phyloP scores from a whole-genome alignment of 2,797 vertebrate species.

The Anguilla marmorata region DNA sequence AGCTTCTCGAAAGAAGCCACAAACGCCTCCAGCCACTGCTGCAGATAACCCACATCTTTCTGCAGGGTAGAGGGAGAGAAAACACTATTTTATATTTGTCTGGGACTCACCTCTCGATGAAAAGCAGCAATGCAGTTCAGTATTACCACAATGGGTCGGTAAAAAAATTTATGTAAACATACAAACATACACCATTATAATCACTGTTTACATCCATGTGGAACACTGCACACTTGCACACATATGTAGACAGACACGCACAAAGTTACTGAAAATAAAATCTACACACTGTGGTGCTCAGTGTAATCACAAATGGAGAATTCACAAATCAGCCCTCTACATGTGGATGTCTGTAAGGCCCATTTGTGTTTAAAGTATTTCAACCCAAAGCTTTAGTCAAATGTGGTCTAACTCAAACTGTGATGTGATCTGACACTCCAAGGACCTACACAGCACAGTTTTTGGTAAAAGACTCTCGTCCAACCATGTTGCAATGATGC shows the following conservation, averaged over 20 bases:
- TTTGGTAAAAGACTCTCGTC: neutral
- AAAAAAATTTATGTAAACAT: neutral
- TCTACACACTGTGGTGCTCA: neutral
- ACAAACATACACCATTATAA: neutral
- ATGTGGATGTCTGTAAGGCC: neutral
- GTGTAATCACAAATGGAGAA: neutral
- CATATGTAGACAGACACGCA: neutral
- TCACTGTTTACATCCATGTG: neutral
- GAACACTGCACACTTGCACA: neutral
- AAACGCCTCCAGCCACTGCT: slow-evolving; percentile 91
- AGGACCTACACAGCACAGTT: neutral
- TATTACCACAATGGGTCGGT: neutral
- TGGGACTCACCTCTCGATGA: neutral
- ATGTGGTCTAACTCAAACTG: neutral
- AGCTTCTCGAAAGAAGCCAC: slow-evolving; percentile 86
- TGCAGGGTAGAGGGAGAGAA: slow-evolving; percentile 54
- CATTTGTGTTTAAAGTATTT: neutral
- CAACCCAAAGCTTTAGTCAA: neutral
- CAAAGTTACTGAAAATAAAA: neutral
- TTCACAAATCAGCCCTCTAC: neutral
- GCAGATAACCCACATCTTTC: slow-evolving; percentile 90
- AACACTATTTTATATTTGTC: neutral
- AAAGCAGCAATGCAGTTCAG: neutral
- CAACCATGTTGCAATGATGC: neutral
- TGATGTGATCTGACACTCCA: neutral